Conservation (phyloP, 2,797 vertebrate genomes). For the Percopsis omiscomaycus region DNA sequence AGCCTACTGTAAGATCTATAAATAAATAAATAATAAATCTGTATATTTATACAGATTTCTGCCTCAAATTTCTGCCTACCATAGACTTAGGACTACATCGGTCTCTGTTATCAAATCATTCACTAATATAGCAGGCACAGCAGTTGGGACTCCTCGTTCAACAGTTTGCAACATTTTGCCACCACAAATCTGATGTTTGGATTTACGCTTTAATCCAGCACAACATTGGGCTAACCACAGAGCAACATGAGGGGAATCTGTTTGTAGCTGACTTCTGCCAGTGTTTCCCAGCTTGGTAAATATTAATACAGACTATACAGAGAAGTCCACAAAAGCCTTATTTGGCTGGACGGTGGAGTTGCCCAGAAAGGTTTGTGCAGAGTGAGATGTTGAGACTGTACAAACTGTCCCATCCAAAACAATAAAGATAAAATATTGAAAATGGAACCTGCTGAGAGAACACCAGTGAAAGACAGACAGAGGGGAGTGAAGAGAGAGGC, state of each 20-base stretch:
- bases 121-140: conserved; percentile 10
- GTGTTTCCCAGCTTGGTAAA: conserved; percentile 61
- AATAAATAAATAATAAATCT: too few relatives aligned
- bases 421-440: conserved; percentile 16
- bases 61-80: too few relatives aligned
- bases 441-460: conserved; percentile 9
- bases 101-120: too few relatives aligned
- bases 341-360: conserved; percentile 62
- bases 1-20: too few relatives aligned
- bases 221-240: conserved; percentile 48
- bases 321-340: conserved; percentile 61
- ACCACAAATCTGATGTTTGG: conserved; percentile 55
- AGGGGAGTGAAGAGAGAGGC: background rate
- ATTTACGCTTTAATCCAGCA: conserved; percentile 65
- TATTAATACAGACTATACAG: conserved; percentile 69
- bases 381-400: conserved; percentile 53
- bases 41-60: too few relatives aligned
- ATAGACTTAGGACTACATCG: too few relatives aligned
- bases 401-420: conserved; percentile 47
- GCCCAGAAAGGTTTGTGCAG: conserved; percentile 61
- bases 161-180: conserved; percentile 37
- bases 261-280: conserved; percentile 64
- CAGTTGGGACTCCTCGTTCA: conserved; percentile 6
- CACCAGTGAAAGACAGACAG: conserved; percentile 38
- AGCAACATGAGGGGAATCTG: conserved; percentile 38